Conservation (phyloP, 2,113 vertebrate species). For the Canis aureus region DNA sequence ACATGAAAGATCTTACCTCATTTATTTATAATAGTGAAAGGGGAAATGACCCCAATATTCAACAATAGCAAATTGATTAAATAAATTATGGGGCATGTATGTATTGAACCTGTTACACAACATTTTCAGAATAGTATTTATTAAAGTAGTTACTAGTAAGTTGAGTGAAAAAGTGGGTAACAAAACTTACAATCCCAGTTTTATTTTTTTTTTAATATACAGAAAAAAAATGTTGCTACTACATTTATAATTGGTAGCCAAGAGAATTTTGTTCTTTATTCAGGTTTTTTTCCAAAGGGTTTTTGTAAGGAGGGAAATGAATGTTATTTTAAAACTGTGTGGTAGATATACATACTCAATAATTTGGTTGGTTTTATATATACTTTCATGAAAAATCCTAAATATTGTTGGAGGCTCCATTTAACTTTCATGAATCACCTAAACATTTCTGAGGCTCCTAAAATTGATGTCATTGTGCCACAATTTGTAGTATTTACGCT, state of each 20-base stretch:
- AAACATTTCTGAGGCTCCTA: background rate
- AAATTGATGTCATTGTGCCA: background rate
- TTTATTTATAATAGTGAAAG: slow-evolving; percentile 9
- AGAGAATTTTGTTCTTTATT: background rate
- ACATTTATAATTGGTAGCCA: background rate
- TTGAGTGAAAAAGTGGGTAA: background rate
- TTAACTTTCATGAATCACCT: slow-evolving; percentile 32
- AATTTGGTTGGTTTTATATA: slow-evolving; percentile 34
- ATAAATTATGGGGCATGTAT: background rate
- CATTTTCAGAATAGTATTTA: slow-evolving; percentile 19
- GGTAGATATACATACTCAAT: background rate
- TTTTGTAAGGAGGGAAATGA: slow-evolving; percentile 1
- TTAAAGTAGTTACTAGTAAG: background rate
- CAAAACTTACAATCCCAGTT: background rate
- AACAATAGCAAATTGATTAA: background rate
- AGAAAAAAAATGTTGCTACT: background rate
- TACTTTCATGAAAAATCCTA: slow-evolving; percentile 36
- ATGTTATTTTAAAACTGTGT: background rate
- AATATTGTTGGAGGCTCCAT: background rate
- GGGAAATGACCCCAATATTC: background rate
- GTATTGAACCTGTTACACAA: background rate
- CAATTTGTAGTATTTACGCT: slow-evolving; percentile 14
- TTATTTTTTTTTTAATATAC: background rate
- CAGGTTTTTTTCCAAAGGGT: background rate
- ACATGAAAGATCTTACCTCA: background rate